A percentile compares a stretch with the other conserved stretches of the same genome.
These are phyloP conservation scores for Drosophila histrio DNA, from an alignment of 2,888 invertebrate species.

Conservation along the genomic window DNA sequence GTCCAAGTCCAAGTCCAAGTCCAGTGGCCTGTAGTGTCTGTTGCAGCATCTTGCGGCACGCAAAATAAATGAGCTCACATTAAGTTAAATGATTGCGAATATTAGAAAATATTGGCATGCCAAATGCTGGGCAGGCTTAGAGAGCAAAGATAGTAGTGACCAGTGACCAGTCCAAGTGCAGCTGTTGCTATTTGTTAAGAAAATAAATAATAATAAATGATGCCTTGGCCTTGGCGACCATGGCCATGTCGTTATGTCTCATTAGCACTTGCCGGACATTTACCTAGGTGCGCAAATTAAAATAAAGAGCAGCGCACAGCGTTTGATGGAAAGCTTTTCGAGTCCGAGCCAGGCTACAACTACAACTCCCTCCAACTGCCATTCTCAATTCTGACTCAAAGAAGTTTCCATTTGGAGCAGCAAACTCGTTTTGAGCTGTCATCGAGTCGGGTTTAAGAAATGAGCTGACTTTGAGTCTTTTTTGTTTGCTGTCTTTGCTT, in stretches of 20 bases:
- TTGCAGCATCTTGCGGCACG: conserved; percentile 40
- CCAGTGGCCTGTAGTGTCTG: conserved; percentile 4
- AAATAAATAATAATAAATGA: conserved; percentile 71
- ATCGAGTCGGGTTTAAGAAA: conserved; percentile 20
- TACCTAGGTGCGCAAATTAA: conserved; percentile 68
- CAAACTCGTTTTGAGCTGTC: conserved; percentile 44
- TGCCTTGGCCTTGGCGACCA: conserved; percentile 65
- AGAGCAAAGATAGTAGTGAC: no score
- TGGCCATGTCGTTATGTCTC: conserved; percentile 75
- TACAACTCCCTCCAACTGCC: not conserved
- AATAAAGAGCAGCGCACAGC: conserved; percentile 59
- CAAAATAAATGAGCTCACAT: conserved; percentile 72
- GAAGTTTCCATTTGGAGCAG: conserved; percentile 2
- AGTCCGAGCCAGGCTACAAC: conserved; percentile 1
- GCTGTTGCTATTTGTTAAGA: conserved; percentile 32
- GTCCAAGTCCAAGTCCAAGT: not conserved
- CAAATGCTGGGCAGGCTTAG: conserved; percentile 51
- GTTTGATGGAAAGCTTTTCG: conserved; percentile 49
- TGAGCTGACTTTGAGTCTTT: conserved; percentile 45
- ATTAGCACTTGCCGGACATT: conserved; percentile 69
- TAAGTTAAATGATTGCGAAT: conserved; percentile 77
- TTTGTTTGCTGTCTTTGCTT: conserved; percentile 24
- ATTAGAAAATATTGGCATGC: conserved; percentile 75
- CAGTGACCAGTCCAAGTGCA: not conserved
- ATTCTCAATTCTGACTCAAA: conserved; percentile 14